These are phyloP conservation scores for Tholera decimalis DNA, from an alignment of 2,888 invertebrate species.

Conservation along the genomic window DNA sequence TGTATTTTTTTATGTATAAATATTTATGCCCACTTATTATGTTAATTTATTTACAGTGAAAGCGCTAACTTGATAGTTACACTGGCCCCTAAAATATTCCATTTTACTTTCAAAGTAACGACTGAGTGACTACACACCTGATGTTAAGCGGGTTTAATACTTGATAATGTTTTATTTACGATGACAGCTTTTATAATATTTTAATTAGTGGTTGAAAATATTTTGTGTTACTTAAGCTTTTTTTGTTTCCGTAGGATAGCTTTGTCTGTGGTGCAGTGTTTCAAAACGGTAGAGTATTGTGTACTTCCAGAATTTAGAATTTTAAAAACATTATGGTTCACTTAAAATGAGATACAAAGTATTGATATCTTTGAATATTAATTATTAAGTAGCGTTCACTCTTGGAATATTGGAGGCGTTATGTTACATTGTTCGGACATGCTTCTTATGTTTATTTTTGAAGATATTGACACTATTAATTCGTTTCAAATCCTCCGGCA, in stretches of 20 bases:
- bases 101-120: conserved; percentile 35
- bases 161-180: conserved; percentile 61
- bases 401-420: too few species aligned
- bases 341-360: too few species aligned
- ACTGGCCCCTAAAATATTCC: conserved; percentile 57
- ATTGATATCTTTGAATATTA: too few species aligned
- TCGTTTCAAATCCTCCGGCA: too few species aligned
- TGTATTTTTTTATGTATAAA: conserved; percentile 71
- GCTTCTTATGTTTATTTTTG: too few species aligned
- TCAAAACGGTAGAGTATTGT: neutral
- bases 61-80: conserved; percentile 79
- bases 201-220: conserved; percentile 54
- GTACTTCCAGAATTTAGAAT: too few species aligned
- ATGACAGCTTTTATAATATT: conserved; percentile 54
- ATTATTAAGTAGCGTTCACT: too few species aligned
- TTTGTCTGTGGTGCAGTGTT: neutral
- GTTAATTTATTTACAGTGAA: conserved; percentile 86
- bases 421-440: too few species aligned
- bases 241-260: conserved; percentile 19
- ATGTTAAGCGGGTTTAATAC: conserved; percentile 21
- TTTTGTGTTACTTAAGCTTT: conserved; percentile 34
- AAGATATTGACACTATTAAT: too few species aligned
- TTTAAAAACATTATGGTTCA: too few species aligned
- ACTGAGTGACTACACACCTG: conserved; percentile 33
- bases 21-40: conserved; percentile 74